Percentiles rank a stretch among this genome's conserved stretches.
These are phyloP conservation scores for Zaprionus lachaisei DNA, from an alignment of 1,140 invertebrate genomes.

Conservation along the genomic window DNA sequence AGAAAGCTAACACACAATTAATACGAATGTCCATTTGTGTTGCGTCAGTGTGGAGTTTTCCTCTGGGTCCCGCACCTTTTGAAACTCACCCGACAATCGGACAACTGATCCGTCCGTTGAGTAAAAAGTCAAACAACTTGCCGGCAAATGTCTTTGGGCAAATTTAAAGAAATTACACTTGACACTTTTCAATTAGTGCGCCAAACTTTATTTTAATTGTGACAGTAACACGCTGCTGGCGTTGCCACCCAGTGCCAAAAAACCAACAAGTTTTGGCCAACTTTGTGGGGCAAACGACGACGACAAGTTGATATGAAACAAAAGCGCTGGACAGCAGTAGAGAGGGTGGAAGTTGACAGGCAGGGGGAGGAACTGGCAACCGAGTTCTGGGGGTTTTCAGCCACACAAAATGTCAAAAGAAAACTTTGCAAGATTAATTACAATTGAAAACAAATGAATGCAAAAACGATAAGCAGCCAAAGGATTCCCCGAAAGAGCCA, in stretches of 20 bases:
- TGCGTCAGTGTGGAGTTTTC: background rate
- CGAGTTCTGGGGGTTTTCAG: conserved; percentile 39
- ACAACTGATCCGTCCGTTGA: conserved; percentile 38
- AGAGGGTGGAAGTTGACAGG: background rate
- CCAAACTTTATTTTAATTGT: conserved; percentile 81
- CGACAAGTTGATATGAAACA: conserved; percentile 57
- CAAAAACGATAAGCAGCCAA: conserved; percentile 83
- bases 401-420: conserved; percentile 81
- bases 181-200: conserved; percentile 80
- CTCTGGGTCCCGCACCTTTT: background rate
- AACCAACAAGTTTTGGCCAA: conserved; percentile 49
- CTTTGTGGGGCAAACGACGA: conserved; percentile 43
- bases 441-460: conserved; percentile 83
- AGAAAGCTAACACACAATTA: conserved; percentile 27
- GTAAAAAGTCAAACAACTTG: conserved; percentile 56
- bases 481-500: conserved; percentile 53
- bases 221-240: conserved; percentile 77
- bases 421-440: conserved; percentile 82
- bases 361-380: conserved; percentile 15
- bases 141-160: conserved; percentile 43
- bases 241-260: conserved; percentile 40
- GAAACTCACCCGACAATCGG: conserved; percentile 11
- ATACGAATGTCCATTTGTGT: conserved; percentile 40
- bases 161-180: conserved; percentile 79
- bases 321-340: conserved; percentile 30